phyloP scores from a whole-genome alignment of 2,888 invertebrate genomes.

The Rhagonycha fulva region DNA sequence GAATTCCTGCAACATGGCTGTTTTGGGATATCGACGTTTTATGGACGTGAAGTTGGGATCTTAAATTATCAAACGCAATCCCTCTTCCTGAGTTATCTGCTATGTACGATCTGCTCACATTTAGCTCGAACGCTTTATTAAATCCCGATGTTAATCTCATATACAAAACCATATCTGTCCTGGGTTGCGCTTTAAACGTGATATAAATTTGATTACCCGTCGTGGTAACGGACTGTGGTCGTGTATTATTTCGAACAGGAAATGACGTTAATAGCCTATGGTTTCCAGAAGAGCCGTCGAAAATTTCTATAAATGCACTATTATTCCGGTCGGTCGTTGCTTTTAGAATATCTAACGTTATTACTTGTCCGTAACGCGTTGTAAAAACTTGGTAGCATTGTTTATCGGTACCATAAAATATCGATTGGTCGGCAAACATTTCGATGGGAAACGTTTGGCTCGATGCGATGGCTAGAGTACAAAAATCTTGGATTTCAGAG shows the following conservation, averaged over 20 bases:
- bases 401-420: slow-evolving; percentile 70
- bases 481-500: slow-evolving; percentile 80
- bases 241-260: slow-evolving; percentile 79
- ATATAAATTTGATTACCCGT: slow-evolving; percentile 80
- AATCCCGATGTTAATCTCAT: slow-evolving; percentile 78
- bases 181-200: slow-evolving; percentile 74
- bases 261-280: slow-evolving; percentile 74
- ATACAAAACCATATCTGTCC: slow-evolving; percentile 75
- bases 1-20: slow-evolving; percentile 87
- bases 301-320: slow-evolving; percentile 75
- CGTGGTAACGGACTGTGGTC: slow-evolving; percentile 87
- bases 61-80: slow-evolving; percentile 88
- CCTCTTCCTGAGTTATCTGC: slow-evolving; percentile 93
- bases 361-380: slow-evolving; percentile 74
- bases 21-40: slow-evolving; percentile 83
- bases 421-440: slow-evolving; percentile 79
- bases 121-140: slow-evolving; percentile 82
- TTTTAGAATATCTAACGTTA: slow-evolving; percentile 86
- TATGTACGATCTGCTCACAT: slow-evolving; percentile 82
- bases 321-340: slow-evolving; percentile 77
- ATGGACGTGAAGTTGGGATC: slow-evolving; percentile 87
- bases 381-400: slow-evolving; percentile 81
- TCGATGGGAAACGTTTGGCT: slow-evolving; percentile 88
- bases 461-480: slow-evolving; percentile 79
- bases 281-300: slow-evolving; percentile 74